phyloP scores from a whole-genome alignment of 2,797 vertebrate species.

The Rhynchonycteris naso region DNA sequence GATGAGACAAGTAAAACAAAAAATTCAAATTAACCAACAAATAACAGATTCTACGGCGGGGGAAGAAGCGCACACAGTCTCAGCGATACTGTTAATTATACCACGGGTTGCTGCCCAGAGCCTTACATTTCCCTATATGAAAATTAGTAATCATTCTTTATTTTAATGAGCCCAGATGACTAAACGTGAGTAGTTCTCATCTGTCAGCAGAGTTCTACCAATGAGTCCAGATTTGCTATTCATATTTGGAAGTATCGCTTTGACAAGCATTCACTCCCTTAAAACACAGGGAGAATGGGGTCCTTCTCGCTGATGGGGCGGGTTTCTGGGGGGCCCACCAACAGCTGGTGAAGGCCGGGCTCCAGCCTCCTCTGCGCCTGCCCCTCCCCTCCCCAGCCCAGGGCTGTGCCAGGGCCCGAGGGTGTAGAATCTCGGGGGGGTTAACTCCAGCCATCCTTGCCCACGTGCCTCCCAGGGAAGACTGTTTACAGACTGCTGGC shows the following conservation, averaged over 20 bases:
- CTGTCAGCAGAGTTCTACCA: neutral
- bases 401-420: rapidly evolving
- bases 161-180: neutral
- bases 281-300: neutral
- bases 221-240: neutral
- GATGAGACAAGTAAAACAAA: conserved; percentile 60
- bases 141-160: conserved; percentile 27
- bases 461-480: neutral
- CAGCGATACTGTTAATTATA: conserved; percentile 55
- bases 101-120: conserved; percentile 40
- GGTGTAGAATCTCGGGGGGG: rapidly evolving
- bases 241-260: neutral
- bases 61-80: neutral
- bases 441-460: neutral
- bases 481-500: neutral
- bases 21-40: conserved; percentile 59
- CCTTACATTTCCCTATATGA: conserved; percentile 49
- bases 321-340: rapidly evolving
- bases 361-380: rapidly evolving
- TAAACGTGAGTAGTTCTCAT: neutral
- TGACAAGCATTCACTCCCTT: neutral
- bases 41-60: conserved; percentile 37
- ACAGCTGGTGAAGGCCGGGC: neutral
- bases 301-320: neutral
- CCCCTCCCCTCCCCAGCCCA: too few species aligned